A percentile compares a stretch with the other conserved stretches of the same genome.
Evolutionary conservation across 2,888 invertebrate genomes (phyloP).

Genomic region (Iselma pallidipennis): DNA sequence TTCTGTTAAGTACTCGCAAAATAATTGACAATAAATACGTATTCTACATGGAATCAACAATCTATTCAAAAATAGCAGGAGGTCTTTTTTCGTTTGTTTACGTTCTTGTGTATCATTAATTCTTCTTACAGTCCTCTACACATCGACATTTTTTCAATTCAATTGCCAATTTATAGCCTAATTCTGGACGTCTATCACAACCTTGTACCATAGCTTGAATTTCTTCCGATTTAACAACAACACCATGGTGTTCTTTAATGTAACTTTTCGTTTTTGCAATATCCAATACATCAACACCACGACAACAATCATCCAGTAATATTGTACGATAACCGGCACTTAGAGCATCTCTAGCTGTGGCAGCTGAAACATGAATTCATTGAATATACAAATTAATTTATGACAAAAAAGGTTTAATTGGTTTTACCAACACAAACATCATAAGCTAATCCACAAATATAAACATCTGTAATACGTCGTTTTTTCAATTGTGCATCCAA

Average conservation of each 20-base stretch:
- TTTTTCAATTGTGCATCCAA: conserved; percentile 77
- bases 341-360: conserved; percentile 83
- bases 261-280: conserved; percentile 79
- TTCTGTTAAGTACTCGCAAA: conserved; percentile 1
- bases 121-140: too few species aligned
- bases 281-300: conserved; percentile 84
- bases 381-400: background rate
- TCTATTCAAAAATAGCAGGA: too few species aligned
- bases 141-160: conserved; percentile 62
- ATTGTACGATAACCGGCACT: conserved; percentile 87
- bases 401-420: background rate
- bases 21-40: background rate
- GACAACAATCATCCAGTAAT: conserved; percentile 85
- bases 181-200: conserved; percentile 79
- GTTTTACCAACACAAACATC: conserved; percentile 87
- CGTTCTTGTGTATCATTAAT: too few species aligned
- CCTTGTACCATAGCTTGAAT: conserved; percentile 85
- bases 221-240: conserved; percentile 76
- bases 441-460: conserved; percentile 91
- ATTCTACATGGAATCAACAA: background rate
- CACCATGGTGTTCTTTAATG: conserved; percentile 73
- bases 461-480: conserved; percentile 85
- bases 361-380: conserved; percentile 64
- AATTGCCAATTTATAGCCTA: conserved; percentile 85
- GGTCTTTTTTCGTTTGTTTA: background rate